Base-by-base conservation (phyloP, 2,888 invertebrate genomes). In the Drosophila tripunctata region DNA sequence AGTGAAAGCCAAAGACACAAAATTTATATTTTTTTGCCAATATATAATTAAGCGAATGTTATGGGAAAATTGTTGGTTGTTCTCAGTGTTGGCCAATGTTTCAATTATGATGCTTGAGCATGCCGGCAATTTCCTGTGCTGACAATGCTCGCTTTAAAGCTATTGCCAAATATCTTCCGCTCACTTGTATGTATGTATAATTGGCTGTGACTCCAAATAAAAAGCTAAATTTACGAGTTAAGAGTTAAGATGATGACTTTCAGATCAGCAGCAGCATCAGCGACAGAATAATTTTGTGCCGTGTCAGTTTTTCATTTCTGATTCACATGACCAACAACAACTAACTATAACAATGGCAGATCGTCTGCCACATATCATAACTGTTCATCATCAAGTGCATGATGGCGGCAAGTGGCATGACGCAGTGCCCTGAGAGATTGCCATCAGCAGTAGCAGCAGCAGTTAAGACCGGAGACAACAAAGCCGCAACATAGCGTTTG, bases 301-400 rank as follows among this genome's bases (percentile, higher is more conserved):
- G 21, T 63, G 72, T 67, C 72, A 71, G 61, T 54, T 31, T 15
- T 31, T 10, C 21, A 7, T 33, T 4, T 19, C 10, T 1, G 50
- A 41, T 80, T 81, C 86, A 67, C 84, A 86, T 80, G 77, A 47
- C 70, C 62, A 83, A 75, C 85, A 80, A 84, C 73, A 80, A 27
- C n/a, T n/a, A n/a, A n/a, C n/a, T n/a, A n/a, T n/a, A 10, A 82
- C 81, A 82, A 86, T 83, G 75, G 86, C 58, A 70, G 77, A 85
- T 85, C 83, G 54, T 75, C 72, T 75, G 76, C 48, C 86, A 70
- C 47, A 73, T 83, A 86, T 82, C 81, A 82, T 83, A 86, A 82
- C 81, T 73, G 81, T 56, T 72, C 72, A 81, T 76, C 80, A 72
- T 71, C 40, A 51, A 51, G 57, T 48, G 51, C 48, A 52, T n/a